Conservation (phyloP, 2,113 vertebrate genomes). For the Barbus barbus region DNA sequence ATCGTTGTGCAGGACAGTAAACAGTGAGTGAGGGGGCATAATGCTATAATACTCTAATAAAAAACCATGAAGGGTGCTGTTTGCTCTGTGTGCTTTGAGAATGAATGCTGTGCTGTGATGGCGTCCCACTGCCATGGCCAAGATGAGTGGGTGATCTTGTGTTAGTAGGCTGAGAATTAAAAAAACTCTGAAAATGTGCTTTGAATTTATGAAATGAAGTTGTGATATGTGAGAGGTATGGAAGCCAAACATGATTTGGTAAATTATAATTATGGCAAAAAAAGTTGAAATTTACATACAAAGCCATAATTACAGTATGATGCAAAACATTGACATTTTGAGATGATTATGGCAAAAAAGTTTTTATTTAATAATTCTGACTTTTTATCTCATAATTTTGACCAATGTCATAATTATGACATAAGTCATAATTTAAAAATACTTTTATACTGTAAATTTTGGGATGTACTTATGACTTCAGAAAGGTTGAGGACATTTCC, state of each 20-base stretch:
- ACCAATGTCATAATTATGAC: too few relatives aligned
- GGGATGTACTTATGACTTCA: too few relatives aligned
- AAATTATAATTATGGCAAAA: too few relatives aligned
- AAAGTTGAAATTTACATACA: too few relatives aligned
- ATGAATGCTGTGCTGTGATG: constrained; percentile 43
- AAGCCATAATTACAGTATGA: too few relatives aligned
- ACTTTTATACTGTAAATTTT: too few relatives aligned
- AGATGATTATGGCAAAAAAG: too few relatives aligned
- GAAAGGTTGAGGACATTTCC: too few relatives aligned
- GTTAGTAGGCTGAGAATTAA: constrained; percentile 20
- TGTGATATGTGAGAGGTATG: too few relatives aligned
- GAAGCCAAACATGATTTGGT: too few relatives aligned
- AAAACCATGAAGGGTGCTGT: constrained; percentile 22
- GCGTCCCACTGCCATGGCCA: constrained; percentile 27
- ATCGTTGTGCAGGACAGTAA: not conserved
- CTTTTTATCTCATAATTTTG: too few relatives aligned
- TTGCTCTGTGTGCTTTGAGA: constrained; percentile 39
- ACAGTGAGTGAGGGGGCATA: constrained; percentile 19
- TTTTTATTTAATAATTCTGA: not conserved
- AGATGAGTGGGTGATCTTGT: not conserved
- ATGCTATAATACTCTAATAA: constrained; percentile 29
- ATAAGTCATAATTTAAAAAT: too few relatives aligned
- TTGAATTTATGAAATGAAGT: not conserved
- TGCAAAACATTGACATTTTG: not conserved
- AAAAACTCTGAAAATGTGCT: not conserved